These are phyloP conservation scores for Hybos culiciformis DNA, from an alignment of 2,888 invertebrate species.

Conservation along the genomic window DNA sequence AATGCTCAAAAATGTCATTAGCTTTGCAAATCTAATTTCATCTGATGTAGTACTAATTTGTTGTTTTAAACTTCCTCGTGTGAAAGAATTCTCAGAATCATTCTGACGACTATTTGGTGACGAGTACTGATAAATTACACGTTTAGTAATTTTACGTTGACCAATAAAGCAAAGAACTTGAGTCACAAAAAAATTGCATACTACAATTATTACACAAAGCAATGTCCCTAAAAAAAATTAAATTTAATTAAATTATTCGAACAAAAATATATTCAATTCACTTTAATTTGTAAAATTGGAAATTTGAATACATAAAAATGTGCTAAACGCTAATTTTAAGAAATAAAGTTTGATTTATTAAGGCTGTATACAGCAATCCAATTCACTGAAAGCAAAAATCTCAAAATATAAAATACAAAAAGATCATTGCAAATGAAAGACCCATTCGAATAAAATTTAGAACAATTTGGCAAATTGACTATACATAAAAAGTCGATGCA, in stretches of 20 bases:
- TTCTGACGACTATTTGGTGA: constrained; percentile 14
- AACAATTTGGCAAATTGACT: too few relatives aligned
- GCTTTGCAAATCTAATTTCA: constrained; percentile 70
- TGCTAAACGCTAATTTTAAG: too few relatives aligned
- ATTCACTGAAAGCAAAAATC: too few relatives aligned
- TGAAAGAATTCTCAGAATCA: background rate
- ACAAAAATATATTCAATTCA: too few relatives aligned
- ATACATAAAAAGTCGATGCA: too few relatives aligned
- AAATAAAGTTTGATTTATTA: too few relatives aligned
- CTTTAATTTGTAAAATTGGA: too few relatives aligned
- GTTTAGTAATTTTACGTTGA: constrained; percentile 28
- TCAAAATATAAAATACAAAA: too few relatives aligned
- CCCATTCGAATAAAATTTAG: too few relatives aligned
- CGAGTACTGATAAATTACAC: constrained; percentile 28
- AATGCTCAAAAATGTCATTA: constrained; percentile 72
- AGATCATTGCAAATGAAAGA: too few relatives aligned
- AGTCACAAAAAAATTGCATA: constrained; percentile 72
- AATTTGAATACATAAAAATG: too few relatives aligned
- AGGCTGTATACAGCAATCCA: too few relatives aligned
- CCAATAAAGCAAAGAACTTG: constrained; percentile 47
- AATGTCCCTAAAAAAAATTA: constrained; percentile 43
- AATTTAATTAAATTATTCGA: background rate
- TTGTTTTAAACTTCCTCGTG: constrained; percentile 2
- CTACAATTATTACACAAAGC: constrained; percentile 60
- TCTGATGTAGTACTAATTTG: constrained; percentile 36